Percentiles rank a stretch among this genome's conserved stretches.
These are phyloP conservation scores for Diachasma alloeum DNA, from an alignment of 1,140 invertebrate species.

Conservation along the genomic window DNA sequence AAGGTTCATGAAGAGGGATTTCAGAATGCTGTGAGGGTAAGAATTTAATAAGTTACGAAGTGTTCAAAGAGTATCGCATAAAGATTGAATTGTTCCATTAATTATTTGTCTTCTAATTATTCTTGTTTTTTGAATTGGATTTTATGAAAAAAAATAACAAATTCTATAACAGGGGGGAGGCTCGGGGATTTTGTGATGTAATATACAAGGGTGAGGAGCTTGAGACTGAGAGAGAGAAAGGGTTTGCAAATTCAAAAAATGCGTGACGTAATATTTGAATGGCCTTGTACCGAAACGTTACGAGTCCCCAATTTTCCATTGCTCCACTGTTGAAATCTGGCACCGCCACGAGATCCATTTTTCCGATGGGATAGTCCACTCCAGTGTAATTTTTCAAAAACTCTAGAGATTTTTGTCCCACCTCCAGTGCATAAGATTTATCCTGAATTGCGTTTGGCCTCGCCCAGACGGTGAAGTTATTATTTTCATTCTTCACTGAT, in stretches of 20 bases:
- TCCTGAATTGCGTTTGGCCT: conserved; percentile 68
- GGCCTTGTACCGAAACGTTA: conserved; percentile 65
- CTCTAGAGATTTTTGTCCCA: conserved; percentile 61
- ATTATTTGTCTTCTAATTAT: no score
- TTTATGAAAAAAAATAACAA: no score
- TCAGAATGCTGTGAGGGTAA: no score
- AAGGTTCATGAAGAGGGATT: no score
- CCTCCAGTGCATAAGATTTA: conserved; percentile 62
- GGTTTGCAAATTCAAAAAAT: no score
- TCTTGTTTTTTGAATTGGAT: no score
- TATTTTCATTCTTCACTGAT: neutral
- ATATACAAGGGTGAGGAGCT: no score
- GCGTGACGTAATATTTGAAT: neutral
- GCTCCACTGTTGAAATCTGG: conserved; percentile 67
- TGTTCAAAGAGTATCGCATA: neutral
- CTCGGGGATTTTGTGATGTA: no score
- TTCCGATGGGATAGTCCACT: conserved; percentile 59
- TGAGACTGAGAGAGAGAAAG: no score
- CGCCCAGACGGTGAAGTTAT: conserved; percentile 64
- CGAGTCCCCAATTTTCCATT: conserved; percentile 68
- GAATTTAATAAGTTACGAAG: no score
- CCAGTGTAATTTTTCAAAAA: conserved; percentile 53
- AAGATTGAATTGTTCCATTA: no score
- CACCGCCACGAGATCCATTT: conserved; percentile 77
- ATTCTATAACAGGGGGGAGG: no score